Evolutionary conservation across 2,797 vertebrate genomes (phyloP).

Genomic region (Eidolon dupreanum): DNA sequence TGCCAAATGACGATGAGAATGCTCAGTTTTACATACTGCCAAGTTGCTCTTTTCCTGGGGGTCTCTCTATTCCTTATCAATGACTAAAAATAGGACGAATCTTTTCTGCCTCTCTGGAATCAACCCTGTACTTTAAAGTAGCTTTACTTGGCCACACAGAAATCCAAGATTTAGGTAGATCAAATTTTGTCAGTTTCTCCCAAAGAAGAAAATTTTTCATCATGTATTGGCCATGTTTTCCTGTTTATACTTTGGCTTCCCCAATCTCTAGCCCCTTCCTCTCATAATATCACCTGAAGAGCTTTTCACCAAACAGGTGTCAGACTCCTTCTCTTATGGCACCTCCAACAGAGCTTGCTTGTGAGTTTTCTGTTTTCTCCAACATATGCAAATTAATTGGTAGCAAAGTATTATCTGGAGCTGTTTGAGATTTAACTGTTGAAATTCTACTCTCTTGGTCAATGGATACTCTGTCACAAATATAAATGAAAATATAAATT

Average conservation of each 20-base stretch:
- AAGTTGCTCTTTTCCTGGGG: not conserved
- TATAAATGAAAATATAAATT: not conserved
- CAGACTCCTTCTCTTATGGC: not conserved
- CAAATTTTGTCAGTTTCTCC: not conserved
- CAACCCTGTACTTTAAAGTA: not conserved
- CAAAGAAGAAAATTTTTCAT: not conserved
- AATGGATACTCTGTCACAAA: not conserved
- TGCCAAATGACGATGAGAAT: not conserved
- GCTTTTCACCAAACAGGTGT: not conserved
- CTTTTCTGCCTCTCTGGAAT: not conserved
- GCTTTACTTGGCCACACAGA: not conserved
- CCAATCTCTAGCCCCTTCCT: not conserved
- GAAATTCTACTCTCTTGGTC: not conserved
- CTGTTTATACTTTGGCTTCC: not conserved
- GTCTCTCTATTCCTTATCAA: not conserved
- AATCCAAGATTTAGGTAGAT: not conserved
- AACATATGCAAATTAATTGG: not conserved
- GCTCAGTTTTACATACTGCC: not conserved
- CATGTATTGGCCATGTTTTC: not conserved
- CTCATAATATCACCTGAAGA: not conserved
- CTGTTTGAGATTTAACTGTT: not conserved
- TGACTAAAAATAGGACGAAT: not conserved
- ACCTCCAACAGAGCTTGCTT: not conserved
- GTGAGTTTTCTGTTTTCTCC: not conserved
- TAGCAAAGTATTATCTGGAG: not conserved